phyloP scores from a whole-genome alignment of 1,140 invertebrate genomes.

The Cherax quadricarinatus region DNA sequence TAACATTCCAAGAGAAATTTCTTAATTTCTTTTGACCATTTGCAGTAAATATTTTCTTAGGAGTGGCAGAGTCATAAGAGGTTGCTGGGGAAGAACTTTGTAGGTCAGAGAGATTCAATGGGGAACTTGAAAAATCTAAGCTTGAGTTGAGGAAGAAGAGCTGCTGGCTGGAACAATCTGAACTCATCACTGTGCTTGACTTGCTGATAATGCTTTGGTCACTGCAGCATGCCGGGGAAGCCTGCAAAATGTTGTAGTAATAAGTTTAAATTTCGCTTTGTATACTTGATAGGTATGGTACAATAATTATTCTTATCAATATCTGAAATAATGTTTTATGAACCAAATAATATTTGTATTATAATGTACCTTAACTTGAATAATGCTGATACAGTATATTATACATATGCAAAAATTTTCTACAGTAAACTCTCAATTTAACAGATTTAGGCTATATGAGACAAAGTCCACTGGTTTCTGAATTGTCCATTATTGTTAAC shows the following conservation, averaged over 20 bases:
- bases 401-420: no score
- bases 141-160: background rate
- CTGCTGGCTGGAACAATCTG: background rate
- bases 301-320: background rate
- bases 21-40: background rate
- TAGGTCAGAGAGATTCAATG: constrained; percentile 48
- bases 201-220: constrained; percentile 53
- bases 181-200: constrained; percentile 28
- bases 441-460: no score
- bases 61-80: background rate
- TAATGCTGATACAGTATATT: no score
- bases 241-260: constrained; percentile 8
- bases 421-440: no score
- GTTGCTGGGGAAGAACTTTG: constrained; percentile 28
- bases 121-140: background rate
- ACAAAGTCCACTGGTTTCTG: no score
- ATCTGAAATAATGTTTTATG: no score
- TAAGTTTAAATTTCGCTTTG: background rate
- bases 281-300: background rate
- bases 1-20: background rate
- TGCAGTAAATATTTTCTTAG: constrained; percentile 8
- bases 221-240: constrained; percentile 41
- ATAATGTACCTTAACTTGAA: no score
- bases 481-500: no score
- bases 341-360: no score